Evolutionary conservation across 2,888 invertebrate species (phyloP), one percentile per base, ranked within the genome.

Genomic region (Pollenia labialis): DNA sequence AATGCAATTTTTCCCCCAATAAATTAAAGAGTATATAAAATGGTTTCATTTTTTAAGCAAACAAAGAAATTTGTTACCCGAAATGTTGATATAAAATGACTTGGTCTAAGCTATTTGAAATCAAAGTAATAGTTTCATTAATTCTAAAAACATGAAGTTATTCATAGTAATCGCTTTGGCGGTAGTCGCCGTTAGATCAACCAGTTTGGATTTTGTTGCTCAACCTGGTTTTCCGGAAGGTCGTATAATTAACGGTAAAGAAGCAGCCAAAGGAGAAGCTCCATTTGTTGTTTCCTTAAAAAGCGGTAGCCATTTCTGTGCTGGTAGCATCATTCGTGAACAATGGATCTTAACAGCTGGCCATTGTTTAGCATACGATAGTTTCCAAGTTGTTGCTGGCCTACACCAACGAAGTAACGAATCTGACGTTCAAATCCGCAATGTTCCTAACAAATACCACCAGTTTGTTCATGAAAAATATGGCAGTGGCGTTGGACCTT

Each of bases 221-320:
- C 74, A 75, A 72, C 90, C 91, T 0, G 90, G 89, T 9, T 90
- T 92, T 52, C 89, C 91, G 6, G 89, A 89, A 69, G 91, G 92
- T 4, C 91, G 92, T 40, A 91, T 93, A 71, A 92, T 93, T 81
- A 92, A 93, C 72, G 93, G 93, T 11, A 4, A 90, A 0, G 89
- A 92, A 62, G 93, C 94, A 0, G 0, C 14, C 0, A 88, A 90
- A 3, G 92, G 93, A 40, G 92, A 92, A 88, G 94, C 93, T 10
- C 94, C 94, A 1, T 94, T 91, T 85, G 94, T 94, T 58, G 93
- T 94, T 1, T 94, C 94, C 1, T 56, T 93, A 64, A 90, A 90
- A 85, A 62, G 40, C 0, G 12, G 64, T 0, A 76, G 89, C 0
- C 92, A 92, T 42, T 92, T 91, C 23, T 94, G 94, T 81, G 94